These are phyloP conservation scores for Dipodomys spectabilis DNA, from an alignment of 2,113 vertebrate species.

Conservation along the genomic window DNA sequence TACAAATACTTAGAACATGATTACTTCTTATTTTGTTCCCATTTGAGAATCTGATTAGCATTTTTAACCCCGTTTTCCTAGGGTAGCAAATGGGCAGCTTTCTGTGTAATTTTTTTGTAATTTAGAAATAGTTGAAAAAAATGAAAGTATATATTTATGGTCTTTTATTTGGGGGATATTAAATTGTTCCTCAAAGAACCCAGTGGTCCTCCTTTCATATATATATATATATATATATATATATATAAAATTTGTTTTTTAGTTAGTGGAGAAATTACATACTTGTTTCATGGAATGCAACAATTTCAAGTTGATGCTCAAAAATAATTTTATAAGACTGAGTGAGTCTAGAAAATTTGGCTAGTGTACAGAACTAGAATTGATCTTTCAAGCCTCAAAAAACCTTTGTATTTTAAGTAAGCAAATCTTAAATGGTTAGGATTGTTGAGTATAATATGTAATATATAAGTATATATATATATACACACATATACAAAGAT, in stretches of 20 bases:
- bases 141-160: background rate
- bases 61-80: background rate
- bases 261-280: background rate
- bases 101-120: too few species aligned
- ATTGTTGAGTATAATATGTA: background rate
- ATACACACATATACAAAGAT: background rate
- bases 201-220: background rate
- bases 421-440: background rate
- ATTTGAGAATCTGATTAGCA: background rate
- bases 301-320: background rate
- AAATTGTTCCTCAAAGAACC: background rate
- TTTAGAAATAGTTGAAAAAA: background rate
- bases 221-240: too few species aligned
- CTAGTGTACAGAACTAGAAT: background rate
- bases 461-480: too few species aligned
- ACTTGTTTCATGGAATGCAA: background rate
- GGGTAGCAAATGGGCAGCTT: too few species aligned
- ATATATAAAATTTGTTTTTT: background rate
- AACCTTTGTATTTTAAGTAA: background rate
- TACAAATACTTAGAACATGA: background rate
- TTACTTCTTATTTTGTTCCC: background rate
- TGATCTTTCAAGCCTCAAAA: background rate
- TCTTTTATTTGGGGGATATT: background rate
- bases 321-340: slow-evolving; percentile 5
- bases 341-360: background rate